Evolutionary conservation across 2,797 vertebrate genomes (phyloP), one percentile per base, ranked within the genome.

Genomic region (Salmo trutta): DNA sequence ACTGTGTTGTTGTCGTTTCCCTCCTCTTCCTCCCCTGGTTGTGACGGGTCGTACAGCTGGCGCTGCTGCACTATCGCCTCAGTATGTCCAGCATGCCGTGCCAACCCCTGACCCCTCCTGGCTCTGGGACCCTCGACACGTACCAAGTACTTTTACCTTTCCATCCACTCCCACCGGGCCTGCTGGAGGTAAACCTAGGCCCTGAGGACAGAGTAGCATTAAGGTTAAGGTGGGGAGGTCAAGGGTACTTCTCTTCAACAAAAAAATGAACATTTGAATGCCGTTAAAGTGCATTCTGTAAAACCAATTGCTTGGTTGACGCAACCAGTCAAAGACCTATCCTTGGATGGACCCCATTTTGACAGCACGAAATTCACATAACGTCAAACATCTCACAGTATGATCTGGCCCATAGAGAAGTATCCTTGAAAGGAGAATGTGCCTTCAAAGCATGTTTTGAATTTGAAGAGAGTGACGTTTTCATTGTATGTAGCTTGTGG

Each of bases 121-220:
- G 96, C 95, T 96, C 95, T 95, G 97, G 95, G 96, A 96, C 94
- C 94, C 95, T 97, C 93, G 96, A 98, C 95, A 96, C 96, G 94
- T 98, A 98, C 93, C 97, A 99, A 98, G 98, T 99, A 99, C 96
- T 96, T 93, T 87, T 95, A 95, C 90, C 94, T 96, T 95, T 96
- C 94, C 90, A 93, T 88, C 87, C 80, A 86, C 75, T 87, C 89
- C 89, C 81, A 82, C 85, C 86, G 90, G 91, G 88, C 89, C 90
- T 90, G 87, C 92, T 91, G 85, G 91, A 93, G 92, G 91, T 91
- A 92, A 91, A 82, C 81, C 47, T 6, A 27, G 80, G 70, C 52
- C 65, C 64, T 62, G 16, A 62, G 67, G 68, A 53, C 17, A 73
- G 72, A 52, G 69, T 51, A 21, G 69, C 21, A 16, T 72, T 73